Percentiles rank a stretch among this genome's conserved stretches.
Conservation (phyloP, 37 sponge, comb jelly and placozoan species). For the Eunapius fragilis region DNA sequence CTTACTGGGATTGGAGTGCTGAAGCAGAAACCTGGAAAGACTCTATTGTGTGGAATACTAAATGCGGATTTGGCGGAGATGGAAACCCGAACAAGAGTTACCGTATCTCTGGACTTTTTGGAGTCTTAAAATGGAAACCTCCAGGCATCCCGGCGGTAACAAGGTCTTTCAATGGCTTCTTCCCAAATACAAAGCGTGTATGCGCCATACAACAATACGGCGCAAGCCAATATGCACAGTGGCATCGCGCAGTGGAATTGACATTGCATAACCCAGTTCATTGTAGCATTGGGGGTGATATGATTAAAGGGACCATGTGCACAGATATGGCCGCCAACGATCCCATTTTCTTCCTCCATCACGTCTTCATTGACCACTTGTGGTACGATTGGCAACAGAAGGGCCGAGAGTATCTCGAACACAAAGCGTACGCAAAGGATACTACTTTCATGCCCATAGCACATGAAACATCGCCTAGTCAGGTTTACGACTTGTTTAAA, state of each 20-base stretch:
- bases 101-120: slow-evolving; percentile 33
- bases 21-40: slow-evolving; percentile 26
- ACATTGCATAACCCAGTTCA: slow-evolving; percentile 40
- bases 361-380: slow-evolving; percentile 51
- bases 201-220: neutral
- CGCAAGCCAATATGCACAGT: slow-evolving; percentile 2
- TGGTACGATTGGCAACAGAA: slow-evolving; percentile 54
- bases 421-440: neutral
- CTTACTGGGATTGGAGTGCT: slow-evolving; percentile 71
- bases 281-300: slow-evolving; percentile 27
- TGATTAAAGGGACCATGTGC: slow-evolving; percentile 29
- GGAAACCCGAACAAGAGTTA: neutral
- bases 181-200: slow-evolving; percentile 23
- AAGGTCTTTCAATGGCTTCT: neutral
- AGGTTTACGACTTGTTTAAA: slow-evolving; percentile 23
- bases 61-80: slow-evolving; percentile 47
- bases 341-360: slow-evolving; percentile 60
- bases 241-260: slow-evolving; percentile 3
- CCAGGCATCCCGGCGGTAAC: too few species aligned
- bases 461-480: neutral
- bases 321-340: slow-evolving; percentile 33
- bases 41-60: slow-evolving; percentile 38
- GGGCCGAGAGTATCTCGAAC: slow-evolving; percentile 10
- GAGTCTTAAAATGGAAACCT: slow-evolving; percentile 4
- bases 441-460: slow-evolving; percentile 20